A percentile compares a stretch with the other conserved stretches of the same genome.
Evolutionary conservation across 2,113 vertebrate genomes (phyloP).

Genomic region (Vombatus ursinus): DNA sequence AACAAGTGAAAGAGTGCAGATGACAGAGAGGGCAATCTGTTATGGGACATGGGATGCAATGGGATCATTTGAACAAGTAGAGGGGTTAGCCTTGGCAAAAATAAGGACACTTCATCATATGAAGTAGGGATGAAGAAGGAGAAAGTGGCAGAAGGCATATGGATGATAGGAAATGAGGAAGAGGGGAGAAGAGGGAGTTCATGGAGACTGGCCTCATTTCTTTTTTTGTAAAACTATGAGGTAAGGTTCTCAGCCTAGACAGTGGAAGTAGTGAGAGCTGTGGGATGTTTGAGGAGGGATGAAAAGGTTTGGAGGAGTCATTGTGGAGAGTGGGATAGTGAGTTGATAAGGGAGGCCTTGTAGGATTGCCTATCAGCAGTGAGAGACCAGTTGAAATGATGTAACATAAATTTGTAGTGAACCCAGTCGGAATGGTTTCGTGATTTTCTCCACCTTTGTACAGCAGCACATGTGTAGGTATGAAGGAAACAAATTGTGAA

Average conservation of each 20-base stretch:
- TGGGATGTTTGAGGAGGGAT: not conserved
- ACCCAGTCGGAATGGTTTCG: not conserved
- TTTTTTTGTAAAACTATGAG: not conserved
- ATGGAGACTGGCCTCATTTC: not conserved
- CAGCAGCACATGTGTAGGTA: not conserved
- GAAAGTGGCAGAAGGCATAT: not conserved
- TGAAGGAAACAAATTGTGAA: not conserved
- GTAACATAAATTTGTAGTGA: too few species aligned
- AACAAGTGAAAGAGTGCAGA: not conserved
- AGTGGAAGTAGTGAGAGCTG: not conserved
- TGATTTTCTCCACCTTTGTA: not conserved
- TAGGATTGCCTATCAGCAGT: too few species aligned
- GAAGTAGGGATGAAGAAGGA: not conserved
- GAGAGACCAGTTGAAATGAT: too few species aligned
- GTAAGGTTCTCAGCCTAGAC: not conserved
- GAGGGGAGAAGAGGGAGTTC: not conserved
- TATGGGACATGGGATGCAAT: not conserved
- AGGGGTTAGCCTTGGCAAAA: not conserved
- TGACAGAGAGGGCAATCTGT: not conserved
- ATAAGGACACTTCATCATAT: not conserved
- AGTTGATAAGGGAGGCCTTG: too few species aligned
- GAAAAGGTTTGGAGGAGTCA: not conserved
- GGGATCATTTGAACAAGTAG: not conserved
- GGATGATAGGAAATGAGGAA: not conserved
- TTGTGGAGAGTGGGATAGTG: not conserved